Percentiles rank a stretch among this genome's conserved stretches.
These are phyloP conservation scores for Tragelaphus imberbis DNA, from an alignment of 2,113 vertebrate species.

Conservation along the genomic window DNA sequence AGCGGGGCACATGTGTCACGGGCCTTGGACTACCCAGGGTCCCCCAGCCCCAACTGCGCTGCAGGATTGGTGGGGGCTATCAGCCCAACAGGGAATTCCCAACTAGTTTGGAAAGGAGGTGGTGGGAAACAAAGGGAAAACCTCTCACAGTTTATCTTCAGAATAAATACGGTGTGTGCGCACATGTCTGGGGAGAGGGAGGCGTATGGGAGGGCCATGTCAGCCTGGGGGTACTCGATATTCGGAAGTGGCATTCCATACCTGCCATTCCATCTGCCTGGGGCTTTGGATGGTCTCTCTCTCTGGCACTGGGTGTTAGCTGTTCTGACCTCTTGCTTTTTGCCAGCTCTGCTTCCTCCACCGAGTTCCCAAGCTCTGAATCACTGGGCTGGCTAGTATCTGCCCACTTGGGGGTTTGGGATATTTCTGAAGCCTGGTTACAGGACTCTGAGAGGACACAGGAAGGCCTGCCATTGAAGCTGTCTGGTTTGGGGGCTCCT, in stretches of 20 bases:
- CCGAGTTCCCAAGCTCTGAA: not conserved
- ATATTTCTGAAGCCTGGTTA: not conserved
- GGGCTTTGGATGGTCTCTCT: not conserved
- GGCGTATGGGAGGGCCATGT: not conserved
- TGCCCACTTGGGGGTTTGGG: not conserved
- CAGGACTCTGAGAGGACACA: not conserved
- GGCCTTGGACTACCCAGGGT: not conserved
- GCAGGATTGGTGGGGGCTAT: not conserved
- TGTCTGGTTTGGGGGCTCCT: not conserved
- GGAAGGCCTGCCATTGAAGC: not conserved
- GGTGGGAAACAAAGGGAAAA: not conserved
- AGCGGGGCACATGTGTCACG: fast-evolving
- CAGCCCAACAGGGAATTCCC: not conserved
- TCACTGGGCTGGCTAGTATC: not conserved
- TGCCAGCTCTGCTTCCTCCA: not conserved
- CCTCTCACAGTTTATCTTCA: not conserved
- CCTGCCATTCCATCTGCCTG: not conserved
- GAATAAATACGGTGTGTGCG: fast-evolving
- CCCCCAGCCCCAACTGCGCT: too few relatives aligned
- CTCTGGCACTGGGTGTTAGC: not conserved
- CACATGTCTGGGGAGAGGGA: not conserved
- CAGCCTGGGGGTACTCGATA: not conserved
- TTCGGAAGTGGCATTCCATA: not conserved
- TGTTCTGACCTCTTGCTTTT: not conserved
- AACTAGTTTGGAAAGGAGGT: not conserved